A percentile compares a stretch with the other conserved stretches of the same genome.
These are phyloP conservation scores for Aphelinus atriplicis DNA, from an alignment of 1,140 invertebrate genomes.

Conservation along the genomic window DNA sequence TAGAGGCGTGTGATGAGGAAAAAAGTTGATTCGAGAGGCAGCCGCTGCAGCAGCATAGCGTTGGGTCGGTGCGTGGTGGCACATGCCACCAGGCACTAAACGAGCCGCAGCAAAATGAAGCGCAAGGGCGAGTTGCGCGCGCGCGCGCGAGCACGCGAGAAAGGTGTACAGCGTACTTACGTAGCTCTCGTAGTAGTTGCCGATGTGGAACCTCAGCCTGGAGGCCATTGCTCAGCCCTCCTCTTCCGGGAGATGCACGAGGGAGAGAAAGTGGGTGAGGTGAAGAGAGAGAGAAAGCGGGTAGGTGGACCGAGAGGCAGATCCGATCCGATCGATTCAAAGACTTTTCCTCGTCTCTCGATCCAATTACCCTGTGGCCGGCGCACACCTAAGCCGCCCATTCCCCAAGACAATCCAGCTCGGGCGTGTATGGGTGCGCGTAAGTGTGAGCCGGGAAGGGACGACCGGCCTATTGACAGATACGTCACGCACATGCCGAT, in stretches of 20 bases:
- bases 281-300: too few species aligned
- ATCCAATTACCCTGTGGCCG: conserved; percentile 52
- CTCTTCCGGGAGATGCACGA: too few species aligned
- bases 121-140: not conserved
- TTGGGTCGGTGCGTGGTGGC: too few species aligned
- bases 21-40: too few species aligned
- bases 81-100: too few species aligned
- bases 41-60: too few species aligned
- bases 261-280: too few species aligned
- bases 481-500: not conserved
- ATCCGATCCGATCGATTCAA: conserved; percentile 37
- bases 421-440: conserved; percentile 25
- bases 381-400: conserved; percentile 45
- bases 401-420: conserved; percentile 16
- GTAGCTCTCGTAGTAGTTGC: conserved; percentile 61
- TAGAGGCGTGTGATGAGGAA: not conserved
- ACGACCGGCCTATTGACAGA: too few species aligned
- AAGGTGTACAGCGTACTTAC: conserved; percentile 50
- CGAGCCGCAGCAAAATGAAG: not conserved
- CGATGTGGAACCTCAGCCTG: conserved; percentile 59
- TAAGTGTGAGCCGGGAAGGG: conserved; percentile 35
- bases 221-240: not conserved
- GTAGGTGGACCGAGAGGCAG: not conserved
- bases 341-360: conserved; percentile 44
- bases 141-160: not conserved